These are phyloP conservation scores for Halictus quadricinctus DNA, from an alignment of 2,888 invertebrate genomes.

Conservation along the genomic window DNA sequence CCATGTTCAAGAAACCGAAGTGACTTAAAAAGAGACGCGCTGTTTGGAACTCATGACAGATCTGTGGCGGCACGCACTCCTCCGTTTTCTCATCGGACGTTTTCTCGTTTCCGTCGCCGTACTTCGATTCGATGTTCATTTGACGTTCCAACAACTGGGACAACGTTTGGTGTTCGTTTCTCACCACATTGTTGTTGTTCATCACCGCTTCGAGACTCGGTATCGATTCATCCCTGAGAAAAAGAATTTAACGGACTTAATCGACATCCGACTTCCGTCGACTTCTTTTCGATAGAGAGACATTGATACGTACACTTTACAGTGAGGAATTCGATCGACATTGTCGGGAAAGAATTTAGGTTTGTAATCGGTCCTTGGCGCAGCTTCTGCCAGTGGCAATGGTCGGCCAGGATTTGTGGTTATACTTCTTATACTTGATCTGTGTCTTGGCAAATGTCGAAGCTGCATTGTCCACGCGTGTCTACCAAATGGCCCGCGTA, in stretches of 20 bases:
- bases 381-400: conserved; percentile 89
- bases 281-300: conserved; percentile 12
- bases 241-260: background rate
- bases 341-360: conserved; percentile 92
- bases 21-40: conserved; percentile 97
- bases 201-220: conserved; percentile 92
- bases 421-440: conserved; percentile 87
- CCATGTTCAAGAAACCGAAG: conserved; percentile 91
- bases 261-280: conserved; percentile 18
- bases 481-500: conserved; percentile 96
- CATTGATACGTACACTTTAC: conserved; percentile 87
- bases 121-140: conserved; percentile 83
- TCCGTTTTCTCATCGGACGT: conserved; percentile 84
- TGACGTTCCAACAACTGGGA: conserved; percentile 89
- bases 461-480: conserved; percentile 97
- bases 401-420: conserved; percentile 88
- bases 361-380: conserved; percentile 87
- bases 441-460: conserved; percentile 93
- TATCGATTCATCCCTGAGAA: conserved; percentile 92
- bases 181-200: conserved; percentile 83
- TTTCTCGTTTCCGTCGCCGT: conserved; percentile 80
- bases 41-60: conserved; percentile 97
- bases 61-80: conserved; percentile 91
- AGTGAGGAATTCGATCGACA: conserved; percentile 90
- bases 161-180: conserved; percentile 87